Base-by-base conservation (phyloP, 2,797 vertebrate genomes). In the Schizopygopsis pylzovi region DNA sequence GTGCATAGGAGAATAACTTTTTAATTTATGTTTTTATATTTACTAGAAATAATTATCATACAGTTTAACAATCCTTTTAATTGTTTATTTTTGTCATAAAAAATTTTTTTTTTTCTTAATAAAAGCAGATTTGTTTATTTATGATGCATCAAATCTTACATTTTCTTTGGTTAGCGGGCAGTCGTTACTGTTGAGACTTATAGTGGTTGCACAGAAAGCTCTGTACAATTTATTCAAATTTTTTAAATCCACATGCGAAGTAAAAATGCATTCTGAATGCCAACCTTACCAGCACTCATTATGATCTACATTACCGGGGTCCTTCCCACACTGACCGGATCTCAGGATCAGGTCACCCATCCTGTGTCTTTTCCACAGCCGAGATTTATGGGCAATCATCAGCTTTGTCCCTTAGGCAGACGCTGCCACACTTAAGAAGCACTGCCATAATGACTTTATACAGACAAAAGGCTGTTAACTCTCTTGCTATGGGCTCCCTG, bases 391-490 rank as follows among this genome's bases (percentile, higher is more conserved):
- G 91, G 92, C 91, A 92, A 94, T 95, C 89, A 91, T 95, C 94
- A 94, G 92, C 91, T 95, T 94, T 95, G 94, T 95, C 88, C 59
- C 90, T 87, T 88, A 92, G 93, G 93, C 94, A 95, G 94, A 94
- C 92, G 91, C 78, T 91, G 89, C 92, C 92, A 92, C 92, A 91
- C 88, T 93, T 92, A 93, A 90, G 93, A 94, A 90, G 92, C 93
- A 92, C 89, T 92, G 91, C 91, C 94, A 88, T 95, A 95, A 95
- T 95, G 94, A 94, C 93, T 93, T 95, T 94, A 95, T 92, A 92
- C 92, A 90, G 92, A 95, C 94, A 95, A 95, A 93, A 93, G 89
- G 80, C 91, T 92, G 93, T 91, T 75, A 91, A 91, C 88, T 82
- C 90, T 92, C 89, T 90, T 78, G 81, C 73, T 86, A 86, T 88